Evolutionary conservation across 1,140 invertebrate genomes (phyloP), one percentile per base, ranked within the genome.

Genomic region (Mactra quadrangularis): DNA sequence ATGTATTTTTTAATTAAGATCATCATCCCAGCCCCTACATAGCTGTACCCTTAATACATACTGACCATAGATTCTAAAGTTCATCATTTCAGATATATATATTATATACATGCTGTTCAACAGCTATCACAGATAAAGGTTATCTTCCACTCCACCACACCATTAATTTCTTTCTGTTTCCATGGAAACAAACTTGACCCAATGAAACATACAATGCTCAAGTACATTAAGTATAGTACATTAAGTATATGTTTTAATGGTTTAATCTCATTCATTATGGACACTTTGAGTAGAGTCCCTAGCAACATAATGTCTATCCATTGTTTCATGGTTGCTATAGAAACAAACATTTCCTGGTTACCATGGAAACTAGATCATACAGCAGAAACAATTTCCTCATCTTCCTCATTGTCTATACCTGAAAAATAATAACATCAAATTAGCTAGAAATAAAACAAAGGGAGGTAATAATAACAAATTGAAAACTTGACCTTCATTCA

Each of bases 81-180:
- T 27, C 31, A 7, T 33, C 31, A 62, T 7, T 19, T 62, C 13
- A 3, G 7, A 19, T 22, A 31, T 27, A 31, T 7, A 19, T 29
- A 76, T 3, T 47, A 76, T 62, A 29, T 76, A 55, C 72, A 59
- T 62, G 72, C 72, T 76, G 72, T 50, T 41, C 25, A 29, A 41
- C 72, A 76, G 72, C 72, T 76, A 76, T 76, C 72, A 76, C 72
- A 76, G 72, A 76, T 76, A 60, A 29, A 38, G 35, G 55, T 38
- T 27, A 41, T 31, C 31, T 59, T 33, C n/a, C 53, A 4, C 50
- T 3, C 47, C 50, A 29, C 31, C 38, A 45, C 29, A 64, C 9
- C 19, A 35, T 41, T 15, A 27, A 41, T 38, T 68, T 27, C 29
- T 45, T 3, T 59, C 31, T 29, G 64, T 31, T 31, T 31, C 64